Conservation (phyloP, 2,797 vertebrate species). For the Cossypha heuglini region DNA sequence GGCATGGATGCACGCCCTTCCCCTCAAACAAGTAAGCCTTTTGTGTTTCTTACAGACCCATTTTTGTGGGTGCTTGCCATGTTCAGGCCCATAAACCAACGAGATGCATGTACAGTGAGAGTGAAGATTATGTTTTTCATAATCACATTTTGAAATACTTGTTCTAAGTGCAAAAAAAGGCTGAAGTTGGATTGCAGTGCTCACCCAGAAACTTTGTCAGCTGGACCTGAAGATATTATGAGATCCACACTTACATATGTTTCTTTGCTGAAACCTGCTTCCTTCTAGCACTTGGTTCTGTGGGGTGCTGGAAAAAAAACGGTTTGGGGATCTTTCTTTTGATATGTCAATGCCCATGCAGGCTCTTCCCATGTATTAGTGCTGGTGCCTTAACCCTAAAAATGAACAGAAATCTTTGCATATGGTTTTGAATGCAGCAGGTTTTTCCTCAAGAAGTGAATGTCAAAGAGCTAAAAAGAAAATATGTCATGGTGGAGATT, state of each 20-base stretch:
- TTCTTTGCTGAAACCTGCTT: background rate
- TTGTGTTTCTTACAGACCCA: background rate
- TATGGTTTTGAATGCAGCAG: background rate
- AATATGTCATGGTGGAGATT: background rate
- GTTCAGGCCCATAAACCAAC: background rate
- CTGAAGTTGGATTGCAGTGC: background rate
- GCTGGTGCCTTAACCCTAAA: slow-evolving; percentile 30
- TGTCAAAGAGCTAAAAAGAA: background rate
- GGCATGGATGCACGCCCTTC: background rate
- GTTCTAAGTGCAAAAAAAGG: background rate
- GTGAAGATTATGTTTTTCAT: background rate
- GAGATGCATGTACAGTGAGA: fast-evolving
- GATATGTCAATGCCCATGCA: background rate
- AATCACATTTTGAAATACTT: background rate
- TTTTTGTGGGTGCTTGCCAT: background rate
- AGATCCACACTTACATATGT: background rate
- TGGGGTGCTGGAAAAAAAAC: background rate
- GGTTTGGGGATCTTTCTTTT: background rate
- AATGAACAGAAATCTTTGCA: background rate
- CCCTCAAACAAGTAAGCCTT: background rate
- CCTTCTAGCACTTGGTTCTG: fast-evolving
- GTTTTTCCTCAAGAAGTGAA: background rate
- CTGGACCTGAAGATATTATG: background rate
- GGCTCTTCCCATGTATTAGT: background rate
- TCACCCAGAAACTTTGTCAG: background rate